These are phyloP conservation scores for Vulpes ferrilata DNA, from an alignment of 2,113 vertebrate species.

Conservation along the genomic window DNA sequence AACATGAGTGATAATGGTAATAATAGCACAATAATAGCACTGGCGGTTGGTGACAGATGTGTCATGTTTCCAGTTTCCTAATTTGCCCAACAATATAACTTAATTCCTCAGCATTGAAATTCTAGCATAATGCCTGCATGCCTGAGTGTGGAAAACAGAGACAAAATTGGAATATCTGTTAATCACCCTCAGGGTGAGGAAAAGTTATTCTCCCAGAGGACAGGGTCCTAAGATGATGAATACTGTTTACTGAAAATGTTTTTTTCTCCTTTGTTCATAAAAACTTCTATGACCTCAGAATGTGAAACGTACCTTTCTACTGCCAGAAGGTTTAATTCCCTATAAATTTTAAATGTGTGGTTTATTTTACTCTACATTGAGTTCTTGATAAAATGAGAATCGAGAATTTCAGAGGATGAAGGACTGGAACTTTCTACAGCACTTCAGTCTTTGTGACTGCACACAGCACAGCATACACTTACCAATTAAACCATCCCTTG, in stretches of 20 bases:
- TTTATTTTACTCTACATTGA: not conserved
- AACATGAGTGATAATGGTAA: not conserved
- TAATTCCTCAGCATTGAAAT: not conserved
- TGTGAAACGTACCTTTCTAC: not conserved
- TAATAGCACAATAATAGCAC: not conserved
- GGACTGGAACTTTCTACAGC: not conserved
- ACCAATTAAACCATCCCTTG: not conserved
- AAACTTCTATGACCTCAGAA: not conserved
- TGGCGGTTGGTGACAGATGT: not conserved
- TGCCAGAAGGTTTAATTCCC: not conserved
- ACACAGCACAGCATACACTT: not conserved
- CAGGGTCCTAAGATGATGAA: not conserved
- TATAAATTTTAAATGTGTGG: conserved; percentile 64
- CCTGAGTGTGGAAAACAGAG: not conserved
- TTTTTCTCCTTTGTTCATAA: not conserved
- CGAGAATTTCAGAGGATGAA: not conserved
- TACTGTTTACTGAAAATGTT: conserved; percentile 45
- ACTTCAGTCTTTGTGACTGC: not conserved
- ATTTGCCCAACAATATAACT: not conserved
- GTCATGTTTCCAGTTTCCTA: not conserved
- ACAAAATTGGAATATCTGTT: not conserved
- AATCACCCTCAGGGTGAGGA: not conserved
- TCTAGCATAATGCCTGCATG: not conserved
- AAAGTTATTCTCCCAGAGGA: not conserved
- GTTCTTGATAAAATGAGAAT: not conserved